phyloP scores from a whole-genome alignment of 2,888 invertebrate species.

The Polymixis flavicincta region DNA sequence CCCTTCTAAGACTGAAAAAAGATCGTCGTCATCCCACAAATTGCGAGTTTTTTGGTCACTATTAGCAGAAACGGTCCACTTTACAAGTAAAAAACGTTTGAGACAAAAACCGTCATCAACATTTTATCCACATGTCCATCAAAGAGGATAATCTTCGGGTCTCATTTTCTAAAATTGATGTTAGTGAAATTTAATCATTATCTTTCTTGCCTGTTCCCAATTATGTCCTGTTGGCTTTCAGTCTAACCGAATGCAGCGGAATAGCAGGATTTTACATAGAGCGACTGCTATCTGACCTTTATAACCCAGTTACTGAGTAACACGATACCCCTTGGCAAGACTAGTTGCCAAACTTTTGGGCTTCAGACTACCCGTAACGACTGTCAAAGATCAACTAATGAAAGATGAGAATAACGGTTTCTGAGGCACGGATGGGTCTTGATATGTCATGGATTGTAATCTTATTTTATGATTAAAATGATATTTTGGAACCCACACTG shows the following conservation, averaged over 20 bases:
- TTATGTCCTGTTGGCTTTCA: neutral
- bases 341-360: neutral
- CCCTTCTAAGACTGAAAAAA: slow-evolving; percentile 25
- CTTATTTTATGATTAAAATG: too few species aligned
- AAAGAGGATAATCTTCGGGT: slow-evolving; percentile 18
- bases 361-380: neutral
- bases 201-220: neutral
- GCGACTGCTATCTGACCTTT: neutral
- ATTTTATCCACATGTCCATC: slow-evolving; percentile 39
- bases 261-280: neutral
- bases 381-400: neutral
- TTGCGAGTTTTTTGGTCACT: slow-evolving; percentile 40
- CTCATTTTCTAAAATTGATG: slow-evolving; percentile 27
- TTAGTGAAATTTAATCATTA: neutral
- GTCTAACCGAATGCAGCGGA: neutral
- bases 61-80: slow-evolving; percentile 32
- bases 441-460: neutral
- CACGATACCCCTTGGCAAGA: neutral
- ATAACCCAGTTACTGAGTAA: neutral
- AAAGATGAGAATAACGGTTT: neutral
- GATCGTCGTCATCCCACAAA: slow-evolving; percentile 33
- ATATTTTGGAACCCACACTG: too few species aligned
- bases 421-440: neutral
- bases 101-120: slow-evolving; percentile 49
- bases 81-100: slow-evolving; percentile 43